Evolutionary conservation across 2,113 vertebrate genomes (phyloP).

Genomic region (Misgurnus mizolepis): DNA sequence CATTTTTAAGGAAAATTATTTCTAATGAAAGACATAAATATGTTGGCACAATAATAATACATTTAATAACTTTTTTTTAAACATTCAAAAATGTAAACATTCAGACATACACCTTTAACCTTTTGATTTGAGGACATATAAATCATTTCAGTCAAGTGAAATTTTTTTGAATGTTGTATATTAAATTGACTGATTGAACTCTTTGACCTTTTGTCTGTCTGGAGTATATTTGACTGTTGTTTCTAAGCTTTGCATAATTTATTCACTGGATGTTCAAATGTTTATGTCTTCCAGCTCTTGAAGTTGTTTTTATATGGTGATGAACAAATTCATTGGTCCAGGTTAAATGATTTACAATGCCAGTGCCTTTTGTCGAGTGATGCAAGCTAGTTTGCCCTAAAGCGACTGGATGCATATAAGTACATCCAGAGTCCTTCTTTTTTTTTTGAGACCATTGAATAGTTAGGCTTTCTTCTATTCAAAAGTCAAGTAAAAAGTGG

Average conservation of each 20-base stretch:
- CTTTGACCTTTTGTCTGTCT: not conserved
- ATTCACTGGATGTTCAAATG: conserved; percentile 3
- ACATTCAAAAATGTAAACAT: no score
- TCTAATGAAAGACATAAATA: no score
- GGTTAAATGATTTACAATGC: not conserved
- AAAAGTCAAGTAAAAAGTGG: not conserved
- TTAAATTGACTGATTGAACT: not conserved
- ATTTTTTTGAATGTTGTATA: no score
- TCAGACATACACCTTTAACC: no score
- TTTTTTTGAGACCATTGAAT: not conserved
- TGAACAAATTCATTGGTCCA: not conserved
- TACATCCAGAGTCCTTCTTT: not conserved
- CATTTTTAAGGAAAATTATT: no score
- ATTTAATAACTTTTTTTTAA: no score
- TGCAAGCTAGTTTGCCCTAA: not conserved
- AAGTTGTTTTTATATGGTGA: not conserved
- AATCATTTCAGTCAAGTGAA: no score
- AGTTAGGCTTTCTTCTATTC: not conserved
- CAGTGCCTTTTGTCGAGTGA: not conserved
- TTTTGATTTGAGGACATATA: no score
- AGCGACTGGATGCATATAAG: not conserved
- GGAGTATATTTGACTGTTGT: not conserved
- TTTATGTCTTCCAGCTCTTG: not conserved
- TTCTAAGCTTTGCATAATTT: not conserved
- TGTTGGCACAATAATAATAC: no score